phyloP scores from a whole-genome alignment of 2,113 vertebrate genomes.

The Lutjanus erythropterus region DNA sequence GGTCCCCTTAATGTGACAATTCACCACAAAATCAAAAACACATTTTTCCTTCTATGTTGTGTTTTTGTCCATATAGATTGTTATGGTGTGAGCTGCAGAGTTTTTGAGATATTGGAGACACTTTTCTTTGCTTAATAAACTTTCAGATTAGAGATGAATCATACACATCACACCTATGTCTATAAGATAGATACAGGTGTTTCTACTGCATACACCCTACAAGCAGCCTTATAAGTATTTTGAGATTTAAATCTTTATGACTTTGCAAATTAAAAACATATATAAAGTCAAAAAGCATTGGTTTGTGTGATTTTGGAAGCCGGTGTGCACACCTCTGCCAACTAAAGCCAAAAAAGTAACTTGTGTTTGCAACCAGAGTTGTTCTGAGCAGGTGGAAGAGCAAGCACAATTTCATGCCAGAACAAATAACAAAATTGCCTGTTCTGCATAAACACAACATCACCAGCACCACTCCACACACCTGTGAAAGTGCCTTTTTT shows the following conservation, averaged over 20 bases:
- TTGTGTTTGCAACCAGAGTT: background rate
- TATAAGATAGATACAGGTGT: background rate
- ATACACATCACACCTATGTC: background rate
- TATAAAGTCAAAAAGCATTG: background rate
- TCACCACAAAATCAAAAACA: too few relatives aligned
- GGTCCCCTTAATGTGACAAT: background rate
- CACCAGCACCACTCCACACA: background rate
- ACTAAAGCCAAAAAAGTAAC: background rate
- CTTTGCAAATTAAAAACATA: too few relatives aligned
- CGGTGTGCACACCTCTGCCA: background rate
- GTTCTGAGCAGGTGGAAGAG: background rate
- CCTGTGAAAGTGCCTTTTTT: background rate
- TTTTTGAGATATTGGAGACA: too few relatives aligned
- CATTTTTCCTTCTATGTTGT: too few relatives aligned
- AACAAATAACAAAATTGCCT: slow-evolving; percentile 18
- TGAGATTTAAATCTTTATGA: background rate
- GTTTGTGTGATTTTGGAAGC: slow-evolving; percentile 16
- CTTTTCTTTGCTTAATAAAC: too few relatives aligned
- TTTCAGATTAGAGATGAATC: background rate
- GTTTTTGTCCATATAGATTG: too few relatives aligned
- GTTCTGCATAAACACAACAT: slow-evolving; percentile 12
- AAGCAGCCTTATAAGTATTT: background rate
- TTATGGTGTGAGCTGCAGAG: too few relatives aligned
- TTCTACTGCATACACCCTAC: background rate
- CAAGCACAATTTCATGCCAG: slow-evolving; percentile 14